These are phyloP conservation scores for Diabrotica virgifera DNA, from an alignment of 1,140 invertebrate genomes.

Conservation along the genomic window DNA sequence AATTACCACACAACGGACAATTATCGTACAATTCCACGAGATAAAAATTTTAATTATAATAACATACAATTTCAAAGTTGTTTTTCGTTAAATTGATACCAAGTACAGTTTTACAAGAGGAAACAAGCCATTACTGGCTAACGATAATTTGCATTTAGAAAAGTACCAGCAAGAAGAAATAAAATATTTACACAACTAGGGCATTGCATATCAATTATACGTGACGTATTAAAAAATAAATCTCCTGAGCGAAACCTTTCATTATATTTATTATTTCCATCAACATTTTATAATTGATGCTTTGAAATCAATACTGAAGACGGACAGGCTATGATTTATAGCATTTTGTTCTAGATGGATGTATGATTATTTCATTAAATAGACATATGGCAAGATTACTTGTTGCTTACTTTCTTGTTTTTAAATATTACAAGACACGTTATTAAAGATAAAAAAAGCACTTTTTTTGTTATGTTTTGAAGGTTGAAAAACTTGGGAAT, in stretches of 20 bases:
- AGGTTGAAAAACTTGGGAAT: too few species aligned
- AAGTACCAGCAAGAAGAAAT: not conserved
- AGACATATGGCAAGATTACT: not conserved
- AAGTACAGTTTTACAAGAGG: not conserved
- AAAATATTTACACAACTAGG: constrained; percentile 2
- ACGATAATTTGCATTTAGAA: not conserved
- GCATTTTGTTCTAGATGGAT: not conserved
- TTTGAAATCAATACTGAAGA: constrained; percentile 2
- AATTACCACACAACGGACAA: not conserved
- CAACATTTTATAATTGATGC: constrained; percentile 1
- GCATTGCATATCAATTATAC: not conserved
- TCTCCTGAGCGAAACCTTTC: not conserved
- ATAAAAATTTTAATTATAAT: constrained; percentile 2
- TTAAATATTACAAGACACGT: not conserved
- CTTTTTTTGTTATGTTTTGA: too few species aligned
- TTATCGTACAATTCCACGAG: not conserved
- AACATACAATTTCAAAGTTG: not conserved
- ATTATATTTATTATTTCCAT: constrained; percentile 1
- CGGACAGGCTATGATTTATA: constrained; percentile 1
- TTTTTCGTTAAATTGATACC: not conserved
- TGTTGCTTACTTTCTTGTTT: not conserved
- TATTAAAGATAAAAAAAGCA: too few species aligned
- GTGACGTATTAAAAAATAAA: constrained; percentile 1
- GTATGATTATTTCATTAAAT: constrained; percentile 1
- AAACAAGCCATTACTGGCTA: not conserved